Conservation (phyloP, 2,797 vertebrate genomes). For the Cirrhinus mrigala region DNA sequence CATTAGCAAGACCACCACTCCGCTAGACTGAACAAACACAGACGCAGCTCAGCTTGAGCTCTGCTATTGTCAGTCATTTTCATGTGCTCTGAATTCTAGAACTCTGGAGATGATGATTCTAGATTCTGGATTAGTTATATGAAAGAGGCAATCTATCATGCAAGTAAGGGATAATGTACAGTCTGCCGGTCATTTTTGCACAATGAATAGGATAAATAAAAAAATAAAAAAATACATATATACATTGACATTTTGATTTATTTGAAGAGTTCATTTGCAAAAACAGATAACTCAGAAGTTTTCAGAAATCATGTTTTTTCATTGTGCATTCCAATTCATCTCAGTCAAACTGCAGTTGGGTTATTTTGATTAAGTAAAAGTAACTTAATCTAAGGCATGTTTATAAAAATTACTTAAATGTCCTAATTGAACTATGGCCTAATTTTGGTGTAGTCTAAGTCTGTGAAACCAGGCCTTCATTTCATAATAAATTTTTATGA, state of each 20-base stretch:
- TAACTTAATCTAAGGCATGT: too few species aligned
- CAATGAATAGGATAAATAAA: not conserved
- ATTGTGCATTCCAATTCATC: too few species aligned
- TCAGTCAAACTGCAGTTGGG: too few species aligned
- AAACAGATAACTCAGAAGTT: too few species aligned
- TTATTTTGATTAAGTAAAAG: too few species aligned
- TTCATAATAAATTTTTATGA: too few species aligned
- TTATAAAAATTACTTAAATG: too few species aligned
- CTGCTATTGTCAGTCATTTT: constrained; percentile 52
- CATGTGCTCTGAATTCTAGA: not conserved
- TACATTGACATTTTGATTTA: not conserved
- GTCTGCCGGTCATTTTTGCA: not conserved
- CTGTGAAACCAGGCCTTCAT: too few species aligned
- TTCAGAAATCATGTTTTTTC: too few species aligned
- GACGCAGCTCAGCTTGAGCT: constrained; percentile 65
- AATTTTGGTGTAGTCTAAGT: too few species aligned
- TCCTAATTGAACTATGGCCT: too few species aligned
- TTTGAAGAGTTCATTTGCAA: too few species aligned
- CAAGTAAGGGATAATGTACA: not conserved
- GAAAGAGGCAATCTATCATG: not conserved
- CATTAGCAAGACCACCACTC: constrained; percentile 66
- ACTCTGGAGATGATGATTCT: not conserved
- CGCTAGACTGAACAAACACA: constrained; percentile 68
- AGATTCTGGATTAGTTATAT: not conserved
- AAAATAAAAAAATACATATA: not conserved